Percentiles rank a stretch among this genome's conserved stretches.
Conservation (phyloP, 1,140 invertebrate genomes). For the Zaprionus ghesquierei region DNA sequence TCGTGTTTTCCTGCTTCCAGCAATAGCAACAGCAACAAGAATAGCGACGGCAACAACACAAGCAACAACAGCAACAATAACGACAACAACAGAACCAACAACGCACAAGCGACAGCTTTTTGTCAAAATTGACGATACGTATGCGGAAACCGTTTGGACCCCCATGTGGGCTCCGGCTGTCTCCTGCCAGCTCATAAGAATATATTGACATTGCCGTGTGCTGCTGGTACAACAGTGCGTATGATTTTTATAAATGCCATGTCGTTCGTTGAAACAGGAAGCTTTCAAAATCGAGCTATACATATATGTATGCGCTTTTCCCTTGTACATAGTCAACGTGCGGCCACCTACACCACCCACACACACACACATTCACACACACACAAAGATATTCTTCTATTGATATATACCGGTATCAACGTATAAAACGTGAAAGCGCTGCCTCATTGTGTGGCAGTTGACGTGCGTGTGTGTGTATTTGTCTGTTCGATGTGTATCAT, state of each 20-base stretch:
- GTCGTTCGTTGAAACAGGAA: slow-evolving; percentile 70
- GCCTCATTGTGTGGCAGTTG: neutral
- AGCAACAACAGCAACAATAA: neutral
- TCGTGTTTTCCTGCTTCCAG: slow-evolving; percentile 49
- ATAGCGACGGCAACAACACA: slow-evolving; percentile 1
- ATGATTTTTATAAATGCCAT: slow-evolving; percentile 78
- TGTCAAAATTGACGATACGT: slow-evolving; percentile 73
- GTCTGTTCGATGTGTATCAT: slow-evolving; percentile 30
- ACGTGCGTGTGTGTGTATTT: neutral
- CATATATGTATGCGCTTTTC: slow-evolving; percentile 66
- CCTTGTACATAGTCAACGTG: slow-evolving; percentile 23
- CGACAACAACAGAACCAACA: neutral
- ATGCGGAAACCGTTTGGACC: slow-evolving; percentile 36
- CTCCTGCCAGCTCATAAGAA: slow-evolving; percentile 66
- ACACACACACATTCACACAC: neutral
- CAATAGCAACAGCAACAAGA: slow-evolving; percentile 2
- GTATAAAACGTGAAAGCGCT: slow-evolving; percentile 10
- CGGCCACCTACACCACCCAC: slow-evolving; percentile 46
- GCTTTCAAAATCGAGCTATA: slow-evolving; percentile 61
- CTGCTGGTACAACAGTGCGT: slow-evolving; percentile 75
- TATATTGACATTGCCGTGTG: slow-evolving; percentile 70
- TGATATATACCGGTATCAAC: neutral
- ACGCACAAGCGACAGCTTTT: slow-evolving; percentile 58
- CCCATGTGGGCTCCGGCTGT: slow-evolving; percentile 24
- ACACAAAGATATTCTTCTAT: neutral